phyloP scores from a whole-genome alignment of 1,140 invertebrate genomes.

The Drosophila sproati region DNA sequence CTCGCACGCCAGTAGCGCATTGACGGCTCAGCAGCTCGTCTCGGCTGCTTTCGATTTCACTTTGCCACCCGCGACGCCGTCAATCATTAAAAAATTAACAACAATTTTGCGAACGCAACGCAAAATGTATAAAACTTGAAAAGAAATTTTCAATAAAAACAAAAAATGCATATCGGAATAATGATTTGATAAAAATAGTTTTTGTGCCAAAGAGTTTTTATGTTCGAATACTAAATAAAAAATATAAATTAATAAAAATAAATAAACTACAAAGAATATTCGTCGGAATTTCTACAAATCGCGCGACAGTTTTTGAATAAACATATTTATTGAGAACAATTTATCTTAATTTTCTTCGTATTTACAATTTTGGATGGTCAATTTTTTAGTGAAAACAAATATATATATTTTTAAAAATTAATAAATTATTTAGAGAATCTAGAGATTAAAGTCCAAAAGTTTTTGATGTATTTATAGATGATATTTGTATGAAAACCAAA shows the following conservation, averaged over 20 bases:
- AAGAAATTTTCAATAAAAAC: background rate
- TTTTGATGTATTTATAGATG: background rate
- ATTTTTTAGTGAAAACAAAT: conserved; percentile 26
- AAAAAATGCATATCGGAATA: conserved; percentile 14
- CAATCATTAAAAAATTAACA: conserved; percentile 14
- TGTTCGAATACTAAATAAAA: conserved; percentile 16
- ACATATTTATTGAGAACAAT: conserved; percentile 7
- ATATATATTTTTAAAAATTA: conserved; percentile 13
- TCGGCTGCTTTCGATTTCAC: conserved; percentile 66
- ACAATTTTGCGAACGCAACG: background rate
- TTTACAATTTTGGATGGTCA: conserved; percentile 51
- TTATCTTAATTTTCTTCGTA: conserved; percentile 11
- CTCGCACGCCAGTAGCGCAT: conserved; percentile 80
- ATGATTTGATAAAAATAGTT: conserved; percentile 9
- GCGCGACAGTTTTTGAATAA: conserved; percentile 23
- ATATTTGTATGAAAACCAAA: background rate
- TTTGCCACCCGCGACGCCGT: conserved; percentile 22
- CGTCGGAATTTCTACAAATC: conserved; percentile 53
- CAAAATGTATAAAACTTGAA: conserved; percentile 16
- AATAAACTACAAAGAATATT: conserved; percentile 24
- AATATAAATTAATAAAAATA: background rate
- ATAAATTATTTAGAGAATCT: background rate
- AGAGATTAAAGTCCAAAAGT: background rate
- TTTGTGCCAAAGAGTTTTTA: conserved; percentile 9
- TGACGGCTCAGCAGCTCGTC: conserved; percentile 83